A percentile compares a stretch with the other conserved stretches of the same genome.
Conservation (phyloP, 2,888 invertebrate species). For the Dasysyrphus albostriatus region DNA sequence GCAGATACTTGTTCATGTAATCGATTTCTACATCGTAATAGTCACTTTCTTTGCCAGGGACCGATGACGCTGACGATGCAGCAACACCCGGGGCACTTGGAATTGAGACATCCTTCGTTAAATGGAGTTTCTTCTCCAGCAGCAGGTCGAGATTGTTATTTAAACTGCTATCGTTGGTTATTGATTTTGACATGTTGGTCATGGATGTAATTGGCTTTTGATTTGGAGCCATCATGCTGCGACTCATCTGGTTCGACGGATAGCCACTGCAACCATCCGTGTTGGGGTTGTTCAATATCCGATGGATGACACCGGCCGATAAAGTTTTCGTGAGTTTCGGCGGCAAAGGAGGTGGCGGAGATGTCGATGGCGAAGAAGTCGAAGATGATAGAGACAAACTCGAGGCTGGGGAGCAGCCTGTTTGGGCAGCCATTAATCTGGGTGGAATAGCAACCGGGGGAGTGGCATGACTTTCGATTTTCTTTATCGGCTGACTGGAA, state of each 20-base stretch:
- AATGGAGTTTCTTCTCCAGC: conserved; percentile 69
- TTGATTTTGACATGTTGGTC: conserved; percentile 65
- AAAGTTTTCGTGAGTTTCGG: conserved; percentile 78
- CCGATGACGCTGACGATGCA: conserved; percentile 10
- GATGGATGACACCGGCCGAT: conserved; percentile 76
- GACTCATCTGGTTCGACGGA: conserved; percentile 47
- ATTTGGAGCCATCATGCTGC: conserved; percentile 67
- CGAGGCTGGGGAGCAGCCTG: conserved; percentile 81
- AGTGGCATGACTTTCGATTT: conserved; percentile 75
- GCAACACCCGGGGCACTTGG: conserved; percentile 8
- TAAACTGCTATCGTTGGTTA: conserved; percentile 67
- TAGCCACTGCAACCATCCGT: conserved; percentile 19
- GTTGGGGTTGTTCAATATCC: conserved; percentile 73
- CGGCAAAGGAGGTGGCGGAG: conserved; percentile 82
- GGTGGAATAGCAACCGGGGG: conserved; percentile 79
- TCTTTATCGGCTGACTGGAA: conserved; percentile 56
- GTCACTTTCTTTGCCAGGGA: conserved; percentile 76
- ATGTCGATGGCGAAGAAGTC: conserved; percentile 82
- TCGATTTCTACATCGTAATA: conserved; percentile 84
- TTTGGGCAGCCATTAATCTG: conserved; percentile 77
- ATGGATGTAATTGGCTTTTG: conserved; percentile 48
- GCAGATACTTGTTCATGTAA: conserved; percentile 84
- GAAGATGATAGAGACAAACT: conserved; percentile 82
- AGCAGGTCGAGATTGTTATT: conserved; percentile 71
- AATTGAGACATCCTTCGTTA: conserved; percentile 69